A percentile compares a stretch with the other conserved stretches of the same genome.
These are phyloP conservation scores for Aphrocallistes beatrix DNA, from an alignment of 37 sponge, comb jelly and placozoan genomes.

Conservation along the genomic window DNA sequence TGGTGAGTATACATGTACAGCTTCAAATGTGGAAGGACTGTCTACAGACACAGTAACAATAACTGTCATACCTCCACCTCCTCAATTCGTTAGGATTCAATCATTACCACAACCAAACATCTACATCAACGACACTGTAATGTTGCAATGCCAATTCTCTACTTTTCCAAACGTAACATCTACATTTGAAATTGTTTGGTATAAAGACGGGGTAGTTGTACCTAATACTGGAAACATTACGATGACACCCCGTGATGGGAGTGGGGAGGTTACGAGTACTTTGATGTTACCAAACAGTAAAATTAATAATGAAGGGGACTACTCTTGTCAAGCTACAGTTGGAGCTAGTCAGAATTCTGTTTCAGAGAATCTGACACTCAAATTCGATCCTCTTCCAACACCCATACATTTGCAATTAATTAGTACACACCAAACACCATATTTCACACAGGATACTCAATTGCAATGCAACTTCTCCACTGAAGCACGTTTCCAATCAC, in stretches of 20 bases:
- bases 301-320: neutral
- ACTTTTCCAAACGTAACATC: neutral
- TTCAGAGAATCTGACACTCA: too few species aligned
- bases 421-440: too few species aligned
- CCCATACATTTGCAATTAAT: too few species aligned
- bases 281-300: neutral
- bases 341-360: neutral
- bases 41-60: neutral
- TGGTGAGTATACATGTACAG: neutral
- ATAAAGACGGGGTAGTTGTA: neutral
- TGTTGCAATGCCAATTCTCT: neutral
- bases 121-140: neutral
- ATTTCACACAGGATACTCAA: neutral
- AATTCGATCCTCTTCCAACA: too few species aligned
- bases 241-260: neutral
- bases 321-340: neutral
- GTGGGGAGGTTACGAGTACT: neutral
- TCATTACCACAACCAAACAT: neutral
- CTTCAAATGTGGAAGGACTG: neutral
- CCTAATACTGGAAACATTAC: neutral
- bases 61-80: neutral
- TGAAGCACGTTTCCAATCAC: neutral
- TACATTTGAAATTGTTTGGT: neutral
- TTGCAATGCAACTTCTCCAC: neutral
- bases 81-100: neutral